Percentiles rank a stretch among this genome's conserved stretches.
Conservation (phyloP, 2,113 vertebrate species). For the Anolis carolinensis region DNA sequence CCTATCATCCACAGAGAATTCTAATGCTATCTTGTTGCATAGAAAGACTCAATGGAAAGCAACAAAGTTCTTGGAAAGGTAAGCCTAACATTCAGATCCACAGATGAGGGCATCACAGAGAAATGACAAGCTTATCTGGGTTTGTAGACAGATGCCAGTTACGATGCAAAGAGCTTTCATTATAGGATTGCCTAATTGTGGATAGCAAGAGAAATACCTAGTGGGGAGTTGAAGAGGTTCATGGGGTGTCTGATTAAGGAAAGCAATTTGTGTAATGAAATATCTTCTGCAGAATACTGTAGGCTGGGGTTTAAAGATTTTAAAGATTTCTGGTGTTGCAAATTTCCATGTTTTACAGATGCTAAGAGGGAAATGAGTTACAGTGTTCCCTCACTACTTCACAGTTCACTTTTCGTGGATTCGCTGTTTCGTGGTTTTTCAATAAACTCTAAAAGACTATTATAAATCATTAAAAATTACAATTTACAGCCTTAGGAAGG, state of each 20-base stretch:
- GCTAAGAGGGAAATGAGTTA: neutral
- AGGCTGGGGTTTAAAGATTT: neutral
- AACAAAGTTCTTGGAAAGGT: neutral
- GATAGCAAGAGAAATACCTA: neutral
- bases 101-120: neutral
- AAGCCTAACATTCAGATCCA: neutral
- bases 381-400: too few relatives aligned
- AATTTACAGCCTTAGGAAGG: too few relatives aligned
- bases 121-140: neutral
- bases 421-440: too few relatives aligned
- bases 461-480: too few relatives aligned
- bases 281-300: neutral
- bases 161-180: neutral
- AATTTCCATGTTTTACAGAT: neutral
- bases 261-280: neutral
- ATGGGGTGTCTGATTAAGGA: neutral
- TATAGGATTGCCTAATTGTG: neutral
- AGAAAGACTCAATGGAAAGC: conserved; percentile 16
- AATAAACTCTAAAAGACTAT: too few relatives aligned
- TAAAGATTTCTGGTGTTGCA: neutral
- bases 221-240: neutral
- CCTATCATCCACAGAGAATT: neutral
- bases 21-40: neutral
- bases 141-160: neutral
- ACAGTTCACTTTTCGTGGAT: too few relatives aligned